A percentile compares a stretch with the other conserved stretches of the same genome.
Evolutionary conservation across 2,113 vertebrate genomes (phyloP).

Genomic region (Pseudolaguvia tuberculata): DNA sequence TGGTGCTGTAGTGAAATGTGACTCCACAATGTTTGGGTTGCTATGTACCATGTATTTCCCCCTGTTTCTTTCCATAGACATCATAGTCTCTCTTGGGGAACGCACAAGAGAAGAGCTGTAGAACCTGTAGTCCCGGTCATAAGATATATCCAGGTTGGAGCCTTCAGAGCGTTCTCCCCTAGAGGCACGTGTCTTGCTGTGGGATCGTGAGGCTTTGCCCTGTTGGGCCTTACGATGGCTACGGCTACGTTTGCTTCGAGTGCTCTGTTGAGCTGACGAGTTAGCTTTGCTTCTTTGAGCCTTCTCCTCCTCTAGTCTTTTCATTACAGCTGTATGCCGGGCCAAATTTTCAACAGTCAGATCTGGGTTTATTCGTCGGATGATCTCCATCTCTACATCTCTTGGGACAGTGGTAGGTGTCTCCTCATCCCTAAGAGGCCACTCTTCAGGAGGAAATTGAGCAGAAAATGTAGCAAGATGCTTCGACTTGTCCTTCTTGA

Average conservation of each 20-base stretch:
- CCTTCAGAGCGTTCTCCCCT: conserved; percentile 87
- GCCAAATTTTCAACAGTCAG: conserved; percentile 96
- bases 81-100: conserved; percentile 84
- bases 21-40: conserved; percentile 86
- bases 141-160: conserved; percentile 82
- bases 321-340: conserved; percentile 96
- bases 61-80: conserved; percentile 83
- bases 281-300: conserved; percentile 88
- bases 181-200: conserved; percentile 89
- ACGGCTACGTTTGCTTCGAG: conserved; percentile 85
- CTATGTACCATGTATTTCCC: conserved; percentile 92
- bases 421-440: conserved; percentile 93
- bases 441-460: conserved; percentile 96
- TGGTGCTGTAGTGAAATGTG: conserved; percentile 91
- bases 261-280: conserved; percentile 88
- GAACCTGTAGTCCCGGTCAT: conserved; percentile 84
- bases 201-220: conserved; percentile 83
- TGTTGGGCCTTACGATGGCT: conserved; percentile 87
- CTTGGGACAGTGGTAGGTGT: conserved; percentile 86
- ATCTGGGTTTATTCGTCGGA: conserved; percentile 95
- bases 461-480: conserved; percentile 94
- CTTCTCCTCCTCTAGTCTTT: conserved; percentile 95
- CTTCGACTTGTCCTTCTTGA: conserved; percentile 97
- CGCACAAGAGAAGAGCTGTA: conserved; percentile 79
- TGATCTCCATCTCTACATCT: conserved; percentile 96